These are phyloP conservation scores for Actias luna DNA, from an alignment of 2,888 invertebrate genomes.

Conservation along the genomic window DNA sequence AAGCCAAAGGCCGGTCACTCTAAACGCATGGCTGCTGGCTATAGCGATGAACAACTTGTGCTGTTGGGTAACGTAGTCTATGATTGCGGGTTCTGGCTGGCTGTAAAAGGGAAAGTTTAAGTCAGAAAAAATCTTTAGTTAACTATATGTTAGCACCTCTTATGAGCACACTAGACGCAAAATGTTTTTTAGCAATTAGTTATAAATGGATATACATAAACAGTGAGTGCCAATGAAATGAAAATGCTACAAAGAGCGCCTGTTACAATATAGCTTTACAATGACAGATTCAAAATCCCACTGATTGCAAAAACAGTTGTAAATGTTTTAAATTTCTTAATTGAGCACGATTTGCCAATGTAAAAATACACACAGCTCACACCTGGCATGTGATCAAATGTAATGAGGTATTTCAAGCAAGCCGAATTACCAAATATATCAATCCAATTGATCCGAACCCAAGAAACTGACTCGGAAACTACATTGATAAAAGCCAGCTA, in stretches of 20 bases:
- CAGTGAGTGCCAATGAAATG: not conserved
- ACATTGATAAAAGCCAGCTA: too few relatives aligned
- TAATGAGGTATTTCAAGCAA: not conserved
- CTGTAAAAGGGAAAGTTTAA: slow-evolving; percentile 62
- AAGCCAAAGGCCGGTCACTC: slow-evolving; percentile 86
- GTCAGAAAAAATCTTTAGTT: not conserved
- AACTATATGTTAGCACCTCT: not conserved
- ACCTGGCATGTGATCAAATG: not conserved
- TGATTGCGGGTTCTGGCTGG: slow-evolving; percentile 90
- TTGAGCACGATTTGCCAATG: too few relatives aligned
- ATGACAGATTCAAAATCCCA: too few relatives aligned
- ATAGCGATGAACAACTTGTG: slow-evolving; percentile 93
- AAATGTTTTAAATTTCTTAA: too few relatives aligned
- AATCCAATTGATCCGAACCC: too few relatives aligned
- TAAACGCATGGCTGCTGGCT: slow-evolving; percentile 89
- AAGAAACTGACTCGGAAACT: too few relatives aligned
- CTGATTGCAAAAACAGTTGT: too few relatives aligned
- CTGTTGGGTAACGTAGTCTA: slow-evolving; percentile 96
- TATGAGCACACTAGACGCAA: not conserved
- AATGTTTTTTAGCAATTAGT: too few relatives aligned
- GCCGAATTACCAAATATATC: not conserved
- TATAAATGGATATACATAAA: not conserved
- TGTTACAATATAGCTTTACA: too few relatives aligned
- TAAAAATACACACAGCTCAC: not conserved
- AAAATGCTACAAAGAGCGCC: too few relatives aligned